Percentiles rank a stretch among this genome's conserved stretches.
These are phyloP conservation scores for Drosophila repleta DNA, from an alignment of 1,140 invertebrate species.

Conservation along the genomic window DNA sequence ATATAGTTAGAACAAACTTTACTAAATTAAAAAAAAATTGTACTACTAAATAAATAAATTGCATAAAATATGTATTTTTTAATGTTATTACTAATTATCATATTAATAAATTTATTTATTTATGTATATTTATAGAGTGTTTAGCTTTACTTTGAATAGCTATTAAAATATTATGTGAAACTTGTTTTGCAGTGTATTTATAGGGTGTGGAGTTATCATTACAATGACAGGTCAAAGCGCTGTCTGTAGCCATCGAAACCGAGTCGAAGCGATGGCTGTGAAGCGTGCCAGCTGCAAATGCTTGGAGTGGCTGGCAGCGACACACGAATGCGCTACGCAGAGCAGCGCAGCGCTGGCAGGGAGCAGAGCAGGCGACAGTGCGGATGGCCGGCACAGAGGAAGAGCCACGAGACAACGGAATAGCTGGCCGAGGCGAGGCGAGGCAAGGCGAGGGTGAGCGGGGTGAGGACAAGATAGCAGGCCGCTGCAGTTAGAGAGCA, in stretches of 20 bases:
- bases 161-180: no score
- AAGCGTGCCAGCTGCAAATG: conserved; percentile 80
- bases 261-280: conserved; percentile 71
- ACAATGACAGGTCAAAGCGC: conserved; percentile 66
- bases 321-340: conserved; percentile 29
- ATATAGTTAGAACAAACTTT: no score
- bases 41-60: no score
- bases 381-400: conserved; percentile 7
- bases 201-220: conserved; percentile 58
- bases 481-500: conserved; percentile 61
- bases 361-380: conserved; percentile 19
- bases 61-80: no score
- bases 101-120: neutral
- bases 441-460: conserved; percentile 23
- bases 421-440: conserved; percentile 30
- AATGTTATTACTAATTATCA: no score
- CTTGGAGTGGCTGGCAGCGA: neutral
- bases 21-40: no score
- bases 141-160: no score
- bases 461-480: conserved; percentile 58
- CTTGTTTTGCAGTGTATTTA: conserved; percentile 41
- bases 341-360: no score
- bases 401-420: conserved; percentile 57
- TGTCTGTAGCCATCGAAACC: conserved; percentile 37
- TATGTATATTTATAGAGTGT: neutral